These are phyloP conservation scores for Apis florea DNA, from an alignment of 1,140 invertebrate species.

Conservation along the genomic window DNA sequence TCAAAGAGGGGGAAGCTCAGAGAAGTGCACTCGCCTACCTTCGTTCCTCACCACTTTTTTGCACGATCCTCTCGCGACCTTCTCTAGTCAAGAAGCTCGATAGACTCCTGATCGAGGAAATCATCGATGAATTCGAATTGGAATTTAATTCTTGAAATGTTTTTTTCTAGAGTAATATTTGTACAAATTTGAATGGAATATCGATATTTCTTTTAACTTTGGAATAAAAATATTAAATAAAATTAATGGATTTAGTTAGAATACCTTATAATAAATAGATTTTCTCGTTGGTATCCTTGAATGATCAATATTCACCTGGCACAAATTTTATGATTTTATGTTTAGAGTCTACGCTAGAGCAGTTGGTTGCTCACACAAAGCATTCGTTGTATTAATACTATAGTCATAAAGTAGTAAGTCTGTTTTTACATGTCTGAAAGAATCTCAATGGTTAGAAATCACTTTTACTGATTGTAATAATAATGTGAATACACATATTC, in stretches of 20 bases:
- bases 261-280: neutral
- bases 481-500: neutral
- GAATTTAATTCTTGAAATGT: neutral
- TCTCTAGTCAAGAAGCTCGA: constrained; percentile 24
- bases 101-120: neutral
- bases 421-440: neutral
- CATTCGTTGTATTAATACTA: constrained; percentile 10
- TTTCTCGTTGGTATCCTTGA: neutral
- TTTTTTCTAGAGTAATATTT: neutral
- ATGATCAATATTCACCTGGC: neutral
- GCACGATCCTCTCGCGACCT: constrained; percentile 30
- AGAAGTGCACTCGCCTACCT: constrained; percentile 48
- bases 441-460: constrained; percentile 14
- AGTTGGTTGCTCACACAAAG: neutral
- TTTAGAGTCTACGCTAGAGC: neutral
- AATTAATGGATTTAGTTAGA: neutral
- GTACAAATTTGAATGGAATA: neutral
- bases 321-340: constrained; percentile 14
- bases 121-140: neutral
- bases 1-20: neutral
- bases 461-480: constrained; percentile 10
- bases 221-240: no score
- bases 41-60: constrained; percentile 33
- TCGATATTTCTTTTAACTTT: no score
- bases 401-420: neutral